phyloP scores from a whole-genome alignment of 2,888 invertebrate genomes.

The Neoscelio sp. region DNA sequence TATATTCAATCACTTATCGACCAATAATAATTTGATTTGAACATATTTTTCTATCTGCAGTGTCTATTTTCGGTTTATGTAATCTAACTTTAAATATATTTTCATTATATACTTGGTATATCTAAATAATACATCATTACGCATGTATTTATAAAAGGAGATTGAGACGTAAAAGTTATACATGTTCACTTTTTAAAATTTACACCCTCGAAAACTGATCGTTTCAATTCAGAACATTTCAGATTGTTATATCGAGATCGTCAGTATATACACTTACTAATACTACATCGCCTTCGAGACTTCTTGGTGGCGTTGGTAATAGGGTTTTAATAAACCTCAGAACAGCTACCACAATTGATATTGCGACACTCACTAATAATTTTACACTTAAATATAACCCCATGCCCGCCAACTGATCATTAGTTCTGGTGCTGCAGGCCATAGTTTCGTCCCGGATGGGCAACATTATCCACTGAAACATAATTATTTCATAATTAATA shows the following conservation, averaged over 20 bases:
- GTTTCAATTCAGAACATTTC: background rate
- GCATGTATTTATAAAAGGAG: too few relatives aligned
- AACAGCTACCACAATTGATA: constrained; percentile 73
- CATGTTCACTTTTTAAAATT: too few relatives aligned
- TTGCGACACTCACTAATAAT: constrained; percentile 73
- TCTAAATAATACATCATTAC: too few relatives aligned
- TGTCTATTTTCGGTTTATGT: too few relatives aligned
- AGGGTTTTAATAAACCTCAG: constrained; percentile 74
- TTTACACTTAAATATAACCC: constrained; percentile 78
- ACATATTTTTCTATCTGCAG: too few relatives aligned
- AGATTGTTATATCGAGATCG: too few relatives aligned
- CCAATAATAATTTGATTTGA: too few relatives aligned
- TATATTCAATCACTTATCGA: too few relatives aligned
- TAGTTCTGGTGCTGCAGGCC: constrained; percentile 66
- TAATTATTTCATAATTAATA: constrained; percentile 11
- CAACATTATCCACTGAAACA: constrained; percentile 74
- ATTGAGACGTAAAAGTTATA: too few relatives aligned
- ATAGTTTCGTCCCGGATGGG: constrained; percentile 70
- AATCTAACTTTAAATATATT: too few relatives aligned
- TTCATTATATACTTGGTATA: too few relatives aligned
- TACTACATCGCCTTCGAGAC: constrained; percentile 77
- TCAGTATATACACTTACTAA: constrained; percentile 72
- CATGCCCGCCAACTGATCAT: constrained; percentile 70
- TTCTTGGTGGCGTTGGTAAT: constrained; percentile 80
- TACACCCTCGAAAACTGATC: too few relatives aligned